Evolutionary conservation across 1,140 invertebrate genomes (phyloP).

Genomic region (Argopecten irradians): DNA sequence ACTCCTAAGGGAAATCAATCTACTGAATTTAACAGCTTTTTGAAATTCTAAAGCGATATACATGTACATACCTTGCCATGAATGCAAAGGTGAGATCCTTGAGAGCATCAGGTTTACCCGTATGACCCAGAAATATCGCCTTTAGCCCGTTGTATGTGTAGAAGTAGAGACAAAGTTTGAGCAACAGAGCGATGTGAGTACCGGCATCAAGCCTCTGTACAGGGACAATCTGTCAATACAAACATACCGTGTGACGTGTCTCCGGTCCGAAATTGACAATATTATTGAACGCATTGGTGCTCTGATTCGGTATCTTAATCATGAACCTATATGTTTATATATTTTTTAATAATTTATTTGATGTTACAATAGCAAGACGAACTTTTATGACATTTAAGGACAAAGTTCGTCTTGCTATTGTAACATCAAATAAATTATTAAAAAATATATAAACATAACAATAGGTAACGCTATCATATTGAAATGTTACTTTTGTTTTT

Average conservation of each 20-base stretch:
- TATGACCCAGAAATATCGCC: conserved; percentile 76
- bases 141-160: conserved; percentile 93
- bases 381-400: too few relatives aligned
- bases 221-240: conserved; percentile 80
- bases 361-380: too few relatives aligned
- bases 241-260: not conserved
- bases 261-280: too few relatives aligned
- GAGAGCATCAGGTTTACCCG: conserved; percentile 80
- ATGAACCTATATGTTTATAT: too few relatives aligned
- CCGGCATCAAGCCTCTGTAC: conserved; percentile 89
- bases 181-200: conserved; percentile 88
- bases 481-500: too few relatives aligned
- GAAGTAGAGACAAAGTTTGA: conserved; percentile 96
- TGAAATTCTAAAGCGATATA: not conserved
- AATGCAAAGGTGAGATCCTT: conserved; percentile 88
- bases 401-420: too few relatives aligned
- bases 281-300: too few relatives aligned
- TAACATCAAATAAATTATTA: too few relatives aligned
- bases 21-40: not conserved
- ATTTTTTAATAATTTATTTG: too few relatives aligned
- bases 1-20: not conserved
- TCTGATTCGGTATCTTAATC: too few relatives aligned
- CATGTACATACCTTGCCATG: conserved; percentile 82
- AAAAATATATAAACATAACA: too few relatives aligned
- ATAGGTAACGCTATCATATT: too few relatives aligned